These are phyloP conservation scores for Numenius arquata DNA, from an alignment of 2,113 vertebrate genomes.

Conservation along the genomic window DNA sequence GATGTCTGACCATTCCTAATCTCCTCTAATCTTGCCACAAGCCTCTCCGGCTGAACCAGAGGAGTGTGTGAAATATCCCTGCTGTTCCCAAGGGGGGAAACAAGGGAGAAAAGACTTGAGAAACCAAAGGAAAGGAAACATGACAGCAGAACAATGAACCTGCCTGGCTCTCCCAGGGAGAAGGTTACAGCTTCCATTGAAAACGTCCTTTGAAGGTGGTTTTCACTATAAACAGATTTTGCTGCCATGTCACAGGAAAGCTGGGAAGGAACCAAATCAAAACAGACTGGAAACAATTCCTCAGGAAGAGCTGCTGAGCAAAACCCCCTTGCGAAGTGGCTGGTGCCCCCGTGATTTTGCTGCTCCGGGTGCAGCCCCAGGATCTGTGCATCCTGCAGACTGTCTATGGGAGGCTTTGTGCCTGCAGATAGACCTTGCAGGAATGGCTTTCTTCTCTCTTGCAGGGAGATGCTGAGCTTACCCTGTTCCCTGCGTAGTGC, in stretches of 20 bases:
- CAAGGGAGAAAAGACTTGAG: conserved; percentile 62
- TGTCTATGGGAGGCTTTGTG: background rate
- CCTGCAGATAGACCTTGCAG: background rate
- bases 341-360: conserved; percentile 10
- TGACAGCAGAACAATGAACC: conserved; percentile 66
- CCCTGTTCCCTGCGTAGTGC: background rate
- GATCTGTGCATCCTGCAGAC: background rate
- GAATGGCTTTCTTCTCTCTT: background rate
- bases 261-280: conserved; percentile 64
- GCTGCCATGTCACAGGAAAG: conserved; percentile 66
- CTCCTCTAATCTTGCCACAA: conserved; percentile 15
- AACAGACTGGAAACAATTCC: conserved; percentile 60
- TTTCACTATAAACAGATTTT: conserved; percentile 64
- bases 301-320: conserved; percentile 54
- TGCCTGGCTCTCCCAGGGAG: conserved; percentile 57
- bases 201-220: conserved; percentile 61
- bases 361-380: background rate
- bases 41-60: background rate
- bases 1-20: background rate
- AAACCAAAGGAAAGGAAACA: conserved; percentile 66
- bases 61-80: conserved; percentile 39
- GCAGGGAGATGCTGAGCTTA: background rate
- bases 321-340: conserved; percentile 7
- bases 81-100: conserved; percentile 57
- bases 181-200: conserved; percentile 54